Evolutionary conservation across 1,140 invertebrate genomes (phyloP).

Genomic region (Polypedilum vanderplanki): DNA sequence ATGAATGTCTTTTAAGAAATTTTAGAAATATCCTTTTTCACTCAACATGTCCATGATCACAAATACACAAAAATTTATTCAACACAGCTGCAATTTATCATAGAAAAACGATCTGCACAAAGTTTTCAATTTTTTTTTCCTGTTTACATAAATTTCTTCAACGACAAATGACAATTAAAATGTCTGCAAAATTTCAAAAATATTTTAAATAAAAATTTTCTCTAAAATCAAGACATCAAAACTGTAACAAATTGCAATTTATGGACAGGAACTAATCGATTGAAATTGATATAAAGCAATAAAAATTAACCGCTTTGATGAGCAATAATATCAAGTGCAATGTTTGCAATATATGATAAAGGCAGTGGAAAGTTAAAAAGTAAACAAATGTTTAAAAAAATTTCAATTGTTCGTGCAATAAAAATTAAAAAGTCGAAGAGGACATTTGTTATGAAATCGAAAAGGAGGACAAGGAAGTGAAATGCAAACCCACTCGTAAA

Average conservation of each 20-base stretch:
- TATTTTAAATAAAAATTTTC: background rate
- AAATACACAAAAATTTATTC: background rate
- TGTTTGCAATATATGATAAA: background rate
- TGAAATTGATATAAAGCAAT: constrained; percentile 3
- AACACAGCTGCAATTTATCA: background rate
- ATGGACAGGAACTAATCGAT: background rate
- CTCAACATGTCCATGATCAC: background rate
- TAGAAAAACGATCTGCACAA: background rate
- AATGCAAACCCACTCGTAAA: constrained; percentile 5
- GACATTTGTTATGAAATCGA: background rate
- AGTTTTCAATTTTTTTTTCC: too few relatives aligned
- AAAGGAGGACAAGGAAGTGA: background rate
- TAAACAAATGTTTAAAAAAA: background rate
- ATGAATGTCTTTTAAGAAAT: background rate
- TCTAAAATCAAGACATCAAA: background rate
- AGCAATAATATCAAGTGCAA: background rate
- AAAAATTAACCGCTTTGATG: background rate
- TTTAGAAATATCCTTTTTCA: constrained; percentile 9
- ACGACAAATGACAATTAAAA: too few relatives aligned
- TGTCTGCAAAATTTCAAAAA: background rate
- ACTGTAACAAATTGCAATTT: background rate
- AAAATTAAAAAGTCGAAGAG: background rate
- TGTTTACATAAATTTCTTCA: background rate
- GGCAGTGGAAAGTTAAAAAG: background rate
- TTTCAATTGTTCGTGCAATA: background rate